These are phyloP conservation scores for Brachionus rubens DNA, from an alignment of 1,140 invertebrate genomes.

Conservation along the genomic window DNA sequence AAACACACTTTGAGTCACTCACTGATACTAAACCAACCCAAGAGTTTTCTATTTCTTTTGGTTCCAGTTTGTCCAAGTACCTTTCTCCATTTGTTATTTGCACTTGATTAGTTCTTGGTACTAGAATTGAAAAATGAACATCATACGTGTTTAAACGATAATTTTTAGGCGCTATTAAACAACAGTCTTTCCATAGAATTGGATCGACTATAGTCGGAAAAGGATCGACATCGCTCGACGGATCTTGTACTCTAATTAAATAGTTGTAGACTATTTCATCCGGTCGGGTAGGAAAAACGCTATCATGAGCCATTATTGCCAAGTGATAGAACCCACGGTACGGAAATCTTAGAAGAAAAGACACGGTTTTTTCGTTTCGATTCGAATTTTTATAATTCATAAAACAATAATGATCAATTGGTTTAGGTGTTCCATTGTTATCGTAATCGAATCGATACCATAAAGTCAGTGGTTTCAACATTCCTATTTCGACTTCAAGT, in stretches of 20 bases:
- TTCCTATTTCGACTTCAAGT: constrained; percentile 38
- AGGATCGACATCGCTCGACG: constrained; percentile 25
- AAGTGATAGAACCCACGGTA: constrained; percentile 37
- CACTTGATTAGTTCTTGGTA: constrained; percentile 14
- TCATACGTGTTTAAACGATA: constrained; percentile 38
- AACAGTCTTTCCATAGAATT: constrained; percentile 45
- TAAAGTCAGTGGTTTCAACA: constrained; percentile 8
- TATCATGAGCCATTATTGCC: constrained; percentile 29
- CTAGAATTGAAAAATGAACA: constrained; percentile 35
- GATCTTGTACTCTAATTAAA: constrained; percentile 28
- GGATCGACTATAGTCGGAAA: constrained; percentile 34
- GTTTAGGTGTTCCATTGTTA: constrained; percentile 3
- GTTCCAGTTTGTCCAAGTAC: constrained; percentile 12
- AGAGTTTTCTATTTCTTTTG: constrained; percentile 41
- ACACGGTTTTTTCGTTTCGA: constrained; percentile 41
- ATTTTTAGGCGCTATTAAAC: constrained; percentile 36
- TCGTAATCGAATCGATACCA: constrained; percentile 40
- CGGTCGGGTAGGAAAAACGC: constrained; percentile 14
- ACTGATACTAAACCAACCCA: constrained; percentile 30
- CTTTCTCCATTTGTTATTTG: constrained; percentile 17
- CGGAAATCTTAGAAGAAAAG: constrained; percentile 36
- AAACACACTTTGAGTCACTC: constrained; percentile 12
- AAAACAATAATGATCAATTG: constrained; percentile 24
- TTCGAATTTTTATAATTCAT: constrained; percentile 35
- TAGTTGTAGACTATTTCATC: constrained; percentile 43